Conservation (phyloP, 1,140 invertebrate species). For the Ganaspis sp. region DNA sequence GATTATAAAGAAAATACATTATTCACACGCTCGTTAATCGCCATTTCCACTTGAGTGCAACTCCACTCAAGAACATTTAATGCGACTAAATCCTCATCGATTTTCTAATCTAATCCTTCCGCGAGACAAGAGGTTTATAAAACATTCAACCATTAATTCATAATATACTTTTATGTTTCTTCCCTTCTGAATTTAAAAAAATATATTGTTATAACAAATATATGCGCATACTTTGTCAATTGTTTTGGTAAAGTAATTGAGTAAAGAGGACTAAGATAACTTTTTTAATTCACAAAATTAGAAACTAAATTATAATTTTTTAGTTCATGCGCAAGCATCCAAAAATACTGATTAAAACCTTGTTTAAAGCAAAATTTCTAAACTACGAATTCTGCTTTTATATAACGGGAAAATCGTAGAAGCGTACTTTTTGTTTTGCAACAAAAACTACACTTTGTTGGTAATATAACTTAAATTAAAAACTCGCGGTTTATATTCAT, state of each 20-base stretch:
- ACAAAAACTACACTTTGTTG: no score
- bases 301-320: no score
- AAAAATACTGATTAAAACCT: no score
- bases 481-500: not conserved
- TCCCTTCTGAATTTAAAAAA: no score
- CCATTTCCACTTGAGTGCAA: not conserved
- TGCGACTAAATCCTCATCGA: not conserved
- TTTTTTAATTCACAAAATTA: no score
- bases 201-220: no score
- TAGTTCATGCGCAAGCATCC: no score
- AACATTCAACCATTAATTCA: not conserved
- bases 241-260: no score
- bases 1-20: slow-evolving; percentile 2
- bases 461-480: not conserved
- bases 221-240: no score
- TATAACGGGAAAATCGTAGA: no score
- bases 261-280: no score
- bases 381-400: not conserved
- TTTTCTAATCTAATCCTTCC: not conserved
- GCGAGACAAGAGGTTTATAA: not conserved
- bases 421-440: no score
- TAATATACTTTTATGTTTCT: not conserved
- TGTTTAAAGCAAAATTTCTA: not conserved
- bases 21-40: not conserved
- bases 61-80: not conserved